Evolutionary conservation across 2,113 vertebrate species (phyloP), one percentile per base, ranked within the genome.

Genomic region (Carassius carassius): DNA sequence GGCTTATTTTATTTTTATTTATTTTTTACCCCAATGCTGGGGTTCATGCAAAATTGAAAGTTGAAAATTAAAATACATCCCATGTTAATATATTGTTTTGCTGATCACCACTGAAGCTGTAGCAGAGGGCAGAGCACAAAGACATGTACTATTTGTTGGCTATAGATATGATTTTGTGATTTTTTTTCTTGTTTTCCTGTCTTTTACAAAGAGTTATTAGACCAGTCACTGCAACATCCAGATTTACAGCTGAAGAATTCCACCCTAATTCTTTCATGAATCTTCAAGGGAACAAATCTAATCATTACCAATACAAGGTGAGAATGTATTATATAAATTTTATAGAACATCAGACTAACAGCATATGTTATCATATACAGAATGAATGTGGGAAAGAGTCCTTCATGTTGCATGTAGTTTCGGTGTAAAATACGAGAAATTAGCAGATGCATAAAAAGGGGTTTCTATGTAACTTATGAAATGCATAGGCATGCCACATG

Each of bases 161-260:
- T 49, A 44, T 44, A 49, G 51, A 7, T 5, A 54, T 54, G 29
- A 29, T 29, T n/a, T n/a, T n/a, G n/a, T n/a, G n/a, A n/a, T n/a
- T n/a, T n/a, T n/a, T n/a, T n/a, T n/a, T n/a, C n/a, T 21, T 75
- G 82, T 88, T 60, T 49, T 3, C 0, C 3, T 72, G 8, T 62
- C 86, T 2, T 92, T 98, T 97, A 97, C 96, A 16, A 98, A 95
- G 97, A 87, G 94, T 98, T 32, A 96, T 97, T 92, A 96, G 95
- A 23, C 97, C 97, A 0, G 91, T 93, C 79, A 88, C 91, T 14
- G 90, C 95, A 72, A 95, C 94, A 92, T 94, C 92, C 69, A 96
- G 93, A 92, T 90, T 92, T 78, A 89, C 93, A 82, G 92, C 92
- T 84, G 95, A 95, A 14, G 81, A 91, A 8, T 94, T 92, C 89